These are phyloP conservation scores for Dipodomys spectabilis DNA, from an alignment of 2,113 vertebrate genomes.

Conservation along the genomic window DNA sequence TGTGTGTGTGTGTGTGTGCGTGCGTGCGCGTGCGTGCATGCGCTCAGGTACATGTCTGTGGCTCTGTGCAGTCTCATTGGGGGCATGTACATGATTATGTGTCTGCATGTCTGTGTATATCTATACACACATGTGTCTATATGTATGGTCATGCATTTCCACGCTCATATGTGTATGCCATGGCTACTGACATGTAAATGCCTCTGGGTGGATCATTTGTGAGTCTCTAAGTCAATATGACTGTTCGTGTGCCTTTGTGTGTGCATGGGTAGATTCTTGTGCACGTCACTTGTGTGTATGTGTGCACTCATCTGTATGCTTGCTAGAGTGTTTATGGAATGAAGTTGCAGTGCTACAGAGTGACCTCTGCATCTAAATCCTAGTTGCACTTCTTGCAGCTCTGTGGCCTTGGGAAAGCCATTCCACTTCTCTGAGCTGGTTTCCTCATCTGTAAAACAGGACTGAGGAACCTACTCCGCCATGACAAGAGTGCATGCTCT, in stretches of 20 bases:
- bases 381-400: not conserved
- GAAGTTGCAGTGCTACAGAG: not conserved
- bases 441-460: not conserved
- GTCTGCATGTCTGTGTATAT: not conserved
- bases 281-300: not conserved
- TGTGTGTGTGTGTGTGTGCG: not conserved
- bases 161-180: no score
- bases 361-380: not conserved
- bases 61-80: not conserved
- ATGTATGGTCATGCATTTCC: no score
- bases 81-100: not conserved
- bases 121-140: not conserved
- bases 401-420: not conserved
- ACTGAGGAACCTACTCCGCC: not conserved
- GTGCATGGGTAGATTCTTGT: not conserved
- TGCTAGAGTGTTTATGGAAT: not conserved
- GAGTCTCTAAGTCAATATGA: not conserved
- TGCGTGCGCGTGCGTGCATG: not conserved
- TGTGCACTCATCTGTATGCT: not conserved
- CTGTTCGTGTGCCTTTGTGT: not conserved
- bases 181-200: not conserved
- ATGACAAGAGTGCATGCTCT: accelerated
- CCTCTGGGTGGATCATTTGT: not conserved
- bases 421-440: not conserved
- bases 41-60: not conserved